Conservation (phyloP, 2,113 vertebrate species). For the Pogona vitticeps region DNA sequence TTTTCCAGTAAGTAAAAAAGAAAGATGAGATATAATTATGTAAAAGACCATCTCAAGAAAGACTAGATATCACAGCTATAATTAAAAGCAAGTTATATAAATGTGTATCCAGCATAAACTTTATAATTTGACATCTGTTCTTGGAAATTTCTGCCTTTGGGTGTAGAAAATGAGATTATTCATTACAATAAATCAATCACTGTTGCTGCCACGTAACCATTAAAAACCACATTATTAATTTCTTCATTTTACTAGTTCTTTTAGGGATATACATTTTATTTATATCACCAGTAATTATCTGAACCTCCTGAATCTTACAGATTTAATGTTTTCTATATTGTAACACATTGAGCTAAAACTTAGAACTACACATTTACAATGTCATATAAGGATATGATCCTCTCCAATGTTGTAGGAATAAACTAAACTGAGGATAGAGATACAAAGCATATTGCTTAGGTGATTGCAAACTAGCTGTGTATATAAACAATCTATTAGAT, state of each 20-base stretch:
- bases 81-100: conserved; percentile 11
- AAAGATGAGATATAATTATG: background rate
- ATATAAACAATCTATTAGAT: too few species aligned
- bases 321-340: background rate
- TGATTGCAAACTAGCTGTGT: too few species aligned
- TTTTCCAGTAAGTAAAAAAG: background rate
- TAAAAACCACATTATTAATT: conserved; percentile 17
- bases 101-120: background rate
- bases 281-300: background rate
- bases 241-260: background rate
- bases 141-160: conserved; percentile 13
- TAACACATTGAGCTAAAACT: background rate
- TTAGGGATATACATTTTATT: background rate
- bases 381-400: background rate
- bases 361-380: background rate
- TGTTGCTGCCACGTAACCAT: background rate
- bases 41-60: background rate
- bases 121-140: conserved; percentile 15
- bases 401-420: background rate
- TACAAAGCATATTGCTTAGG: too few species aligned
- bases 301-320: background rate
- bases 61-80: background rate
- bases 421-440: too few species aligned
- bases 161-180: conserved; percentile 19
- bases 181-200: conserved; percentile 2